These are phyloP conservation scores for Pheosia tremula DNA, from an alignment of 2,888 invertebrate species.

Conservation along the genomic window DNA sequence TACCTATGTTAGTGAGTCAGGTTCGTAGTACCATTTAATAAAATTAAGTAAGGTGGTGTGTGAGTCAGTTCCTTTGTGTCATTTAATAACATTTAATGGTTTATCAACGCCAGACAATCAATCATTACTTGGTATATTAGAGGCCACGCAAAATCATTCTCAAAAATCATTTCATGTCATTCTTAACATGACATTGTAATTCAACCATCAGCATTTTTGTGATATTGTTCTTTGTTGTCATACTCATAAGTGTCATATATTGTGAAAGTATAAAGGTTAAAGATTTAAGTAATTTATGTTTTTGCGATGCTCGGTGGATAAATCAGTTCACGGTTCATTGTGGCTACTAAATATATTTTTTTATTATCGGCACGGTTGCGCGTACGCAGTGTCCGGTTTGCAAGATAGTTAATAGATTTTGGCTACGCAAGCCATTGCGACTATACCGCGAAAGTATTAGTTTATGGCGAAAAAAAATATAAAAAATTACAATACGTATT, in stretches of 20 bases:
- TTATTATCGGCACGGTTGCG: neutral
- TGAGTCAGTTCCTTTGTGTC: neutral
- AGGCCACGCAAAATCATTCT: neutral
- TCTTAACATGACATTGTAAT: neutral
- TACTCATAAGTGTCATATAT: neutral
- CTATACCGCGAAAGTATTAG: neutral
- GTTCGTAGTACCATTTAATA: too few relatives aligned
- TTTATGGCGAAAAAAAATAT: neutral
- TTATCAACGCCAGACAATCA: neutral
- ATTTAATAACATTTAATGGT: neutral
- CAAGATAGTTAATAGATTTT: slow-evolving; percentile 1
- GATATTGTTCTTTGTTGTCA: neutral
- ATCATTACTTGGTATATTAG: neutral
- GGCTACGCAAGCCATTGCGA: neutral
- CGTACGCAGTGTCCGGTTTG: neutral
- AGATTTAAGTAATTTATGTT: neutral
- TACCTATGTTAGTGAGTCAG: too few relatives aligned
- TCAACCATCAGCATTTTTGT: neutral
- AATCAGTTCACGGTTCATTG: neutral
- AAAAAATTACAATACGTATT: too few relatives aligned
- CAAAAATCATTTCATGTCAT: neutral
- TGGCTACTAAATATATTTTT: slow-evolving; percentile 2
- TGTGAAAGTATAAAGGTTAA: neutral
- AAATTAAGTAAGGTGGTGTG: neutral
- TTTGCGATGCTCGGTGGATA: neutral